These are phyloP conservation scores for Bolinopsis microptera DNA, from an alignment of 37 sponge, comb jelly and placozoan species.

Conservation along the genomic window DNA sequence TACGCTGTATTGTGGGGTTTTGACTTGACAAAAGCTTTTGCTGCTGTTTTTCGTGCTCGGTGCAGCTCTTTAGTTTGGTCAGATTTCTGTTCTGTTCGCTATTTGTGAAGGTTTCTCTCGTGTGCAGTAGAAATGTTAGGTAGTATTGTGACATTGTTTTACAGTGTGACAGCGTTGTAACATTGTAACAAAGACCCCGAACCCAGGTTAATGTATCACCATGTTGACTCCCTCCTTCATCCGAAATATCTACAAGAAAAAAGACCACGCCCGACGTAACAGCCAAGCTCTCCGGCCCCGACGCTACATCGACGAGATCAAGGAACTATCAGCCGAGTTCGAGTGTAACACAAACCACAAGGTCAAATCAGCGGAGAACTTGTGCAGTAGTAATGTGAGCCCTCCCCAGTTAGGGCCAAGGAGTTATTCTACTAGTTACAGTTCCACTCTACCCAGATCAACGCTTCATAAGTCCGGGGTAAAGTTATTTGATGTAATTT, in stretches of 20 bases:
- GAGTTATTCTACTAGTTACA: conserved; percentile 40
- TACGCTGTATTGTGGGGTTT: too few relatives aligned
- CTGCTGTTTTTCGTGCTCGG: too few relatives aligned
- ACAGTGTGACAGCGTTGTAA: too few relatives aligned
- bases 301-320: conserved; percentile 38
- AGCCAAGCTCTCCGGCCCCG: background rate
- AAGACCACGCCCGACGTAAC: background rate
- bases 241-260: conserved; percentile 7
- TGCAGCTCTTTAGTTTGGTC: too few relatives aligned
- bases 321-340: background rate
- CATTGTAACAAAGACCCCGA: too few relatives aligned
- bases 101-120: too few relatives aligned
- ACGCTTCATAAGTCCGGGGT: background rate
- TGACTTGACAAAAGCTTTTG: too few relatives aligned
- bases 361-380: background rate
- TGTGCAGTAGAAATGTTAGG: too few relatives aligned
- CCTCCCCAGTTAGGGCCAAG: background rate
- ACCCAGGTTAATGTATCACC: background rate
- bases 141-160: too few relatives aligned
- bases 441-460: background rate
- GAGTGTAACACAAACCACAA: background rate
- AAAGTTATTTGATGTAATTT: too few relatives aligned
- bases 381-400: background rate
- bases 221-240: conserved; percentile 49
- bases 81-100: too few relatives aligned